phyloP scores from a whole-genome alignment of 2,888 invertebrate genomes.

The Troides aeacus region DNA sequence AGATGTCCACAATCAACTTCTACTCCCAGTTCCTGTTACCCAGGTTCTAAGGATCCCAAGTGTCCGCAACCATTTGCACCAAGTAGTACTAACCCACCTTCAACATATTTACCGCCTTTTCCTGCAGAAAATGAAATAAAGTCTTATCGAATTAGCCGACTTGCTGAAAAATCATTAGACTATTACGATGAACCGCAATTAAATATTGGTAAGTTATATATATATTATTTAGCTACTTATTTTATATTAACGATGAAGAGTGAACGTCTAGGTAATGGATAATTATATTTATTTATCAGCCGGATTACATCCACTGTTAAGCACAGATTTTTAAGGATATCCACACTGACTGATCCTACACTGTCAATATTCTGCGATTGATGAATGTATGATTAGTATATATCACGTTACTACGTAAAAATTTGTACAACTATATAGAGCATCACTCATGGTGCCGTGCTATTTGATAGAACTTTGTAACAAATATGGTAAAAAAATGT shows the following conservation, averaged over 20 bases:
- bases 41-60: constrained; percentile 63
- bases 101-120: constrained; percentile 73
- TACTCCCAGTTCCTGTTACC: constrained; percentile 67
- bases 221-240: not conserved
- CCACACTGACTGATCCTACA: no score
- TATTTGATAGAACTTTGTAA: no score
- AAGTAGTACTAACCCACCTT: constrained; percentile 65
- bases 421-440: no score
- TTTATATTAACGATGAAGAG: not conserved
- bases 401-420: no score
- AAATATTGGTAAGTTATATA: constrained; percentile 55
- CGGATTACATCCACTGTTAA: no score
- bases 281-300: no score
- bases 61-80: constrained; percentile 69
- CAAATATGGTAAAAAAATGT: no score
- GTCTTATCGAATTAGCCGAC: constrained; percentile 49
- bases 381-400: no score
- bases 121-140: constrained; percentile 65
- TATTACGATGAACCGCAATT: constrained; percentile 54
- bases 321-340: no score
- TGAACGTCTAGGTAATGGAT: no score
- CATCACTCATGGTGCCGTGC: no score
- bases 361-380: no score
- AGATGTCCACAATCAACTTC: constrained; percentile 25
- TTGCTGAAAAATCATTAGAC: constrained; percentile 51